A percentile compares a stretch with the other conserved stretches of the same genome.
Evolutionary conservation across 2,113 vertebrate genomes (phyloP).

Genomic region (Pavo muticus): DNA sequence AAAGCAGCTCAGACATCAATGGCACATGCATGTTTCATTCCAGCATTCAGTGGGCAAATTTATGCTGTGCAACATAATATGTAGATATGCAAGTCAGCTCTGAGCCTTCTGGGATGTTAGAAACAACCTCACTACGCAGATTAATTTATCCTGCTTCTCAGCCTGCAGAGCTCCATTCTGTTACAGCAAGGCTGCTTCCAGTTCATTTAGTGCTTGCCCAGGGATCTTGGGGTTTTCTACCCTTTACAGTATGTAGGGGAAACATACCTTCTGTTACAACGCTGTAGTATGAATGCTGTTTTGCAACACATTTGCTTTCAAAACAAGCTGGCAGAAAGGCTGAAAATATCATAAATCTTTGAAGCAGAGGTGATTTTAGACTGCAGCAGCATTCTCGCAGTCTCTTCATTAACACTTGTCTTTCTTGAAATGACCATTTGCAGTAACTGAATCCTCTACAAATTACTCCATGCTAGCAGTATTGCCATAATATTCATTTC

Average conservation of each 20-base stretch:
- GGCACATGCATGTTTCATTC: background rate
- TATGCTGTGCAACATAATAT: accelerated
- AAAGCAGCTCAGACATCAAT: background rate
- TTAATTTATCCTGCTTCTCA: background rate
- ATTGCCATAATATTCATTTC: background rate
- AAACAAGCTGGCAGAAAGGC: background rate
- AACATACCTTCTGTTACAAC: background rate
- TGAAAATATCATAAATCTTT: background rate
- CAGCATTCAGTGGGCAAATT: background rate
- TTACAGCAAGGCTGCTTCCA: background rate
- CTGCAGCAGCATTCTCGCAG: background rate
- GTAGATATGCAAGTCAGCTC: background rate
- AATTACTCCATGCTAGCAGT: background rate
- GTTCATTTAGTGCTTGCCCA: background rate
- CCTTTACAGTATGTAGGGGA: background rate
- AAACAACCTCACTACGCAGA: background rate
- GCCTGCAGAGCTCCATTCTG: background rate
- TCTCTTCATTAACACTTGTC: background rate
- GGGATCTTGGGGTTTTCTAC: background rate
- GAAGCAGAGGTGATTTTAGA: background rate
- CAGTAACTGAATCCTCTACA: background rate
- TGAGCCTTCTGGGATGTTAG: background rate
- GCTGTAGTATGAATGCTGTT: background rate
- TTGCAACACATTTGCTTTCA: background rate
- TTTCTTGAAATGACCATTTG: background rate